Evolutionary conservation across 2,113 vertebrate genomes (phyloP).

Genomic region (Periophthalmus modestus): DNA sequence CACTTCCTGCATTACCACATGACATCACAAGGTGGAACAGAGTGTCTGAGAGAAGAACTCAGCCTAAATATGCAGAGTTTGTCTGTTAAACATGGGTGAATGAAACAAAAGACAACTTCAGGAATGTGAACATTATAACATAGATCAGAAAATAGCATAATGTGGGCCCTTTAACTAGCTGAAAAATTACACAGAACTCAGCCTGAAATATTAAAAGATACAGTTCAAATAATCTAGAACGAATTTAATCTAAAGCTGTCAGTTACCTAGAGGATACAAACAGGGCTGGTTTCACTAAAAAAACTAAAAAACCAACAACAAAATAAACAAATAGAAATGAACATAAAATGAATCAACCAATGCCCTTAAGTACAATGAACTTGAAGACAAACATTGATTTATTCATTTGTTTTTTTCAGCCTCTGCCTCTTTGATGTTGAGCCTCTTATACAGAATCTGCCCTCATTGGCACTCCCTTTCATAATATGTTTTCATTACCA

Average conservation of each 20-base stretch:
- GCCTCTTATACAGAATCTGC: background rate
- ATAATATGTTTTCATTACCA: conserved; percentile 1
- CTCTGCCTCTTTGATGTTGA: conserved; percentile 5
- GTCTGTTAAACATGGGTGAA: too few species aligned
- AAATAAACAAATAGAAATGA: background rate
- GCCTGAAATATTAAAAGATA: background rate
- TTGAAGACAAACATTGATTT: background rate
- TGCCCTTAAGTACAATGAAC: background rate
- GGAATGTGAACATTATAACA: too few species aligned
- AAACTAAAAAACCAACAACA: too few species aligned
- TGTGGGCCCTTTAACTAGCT: too few species aligned
- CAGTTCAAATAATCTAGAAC: background rate
- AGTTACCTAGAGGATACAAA: background rate
- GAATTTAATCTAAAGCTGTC: background rate
- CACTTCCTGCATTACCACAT: too few species aligned
- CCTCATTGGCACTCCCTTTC: background rate
- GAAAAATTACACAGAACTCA: too few species aligned
- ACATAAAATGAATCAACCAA: background rate
- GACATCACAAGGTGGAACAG: too few species aligned
- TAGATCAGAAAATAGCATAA: too few species aligned
- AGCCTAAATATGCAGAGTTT: too few species aligned
- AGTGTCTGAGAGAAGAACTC: too few species aligned
- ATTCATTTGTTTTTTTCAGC: background rate
- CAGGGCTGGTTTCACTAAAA: background rate
- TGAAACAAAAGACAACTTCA: too few species aligned